phyloP scores from a whole-genome alignment of 2,797 vertebrate genomes.

The Delichon dasypus region DNA sequence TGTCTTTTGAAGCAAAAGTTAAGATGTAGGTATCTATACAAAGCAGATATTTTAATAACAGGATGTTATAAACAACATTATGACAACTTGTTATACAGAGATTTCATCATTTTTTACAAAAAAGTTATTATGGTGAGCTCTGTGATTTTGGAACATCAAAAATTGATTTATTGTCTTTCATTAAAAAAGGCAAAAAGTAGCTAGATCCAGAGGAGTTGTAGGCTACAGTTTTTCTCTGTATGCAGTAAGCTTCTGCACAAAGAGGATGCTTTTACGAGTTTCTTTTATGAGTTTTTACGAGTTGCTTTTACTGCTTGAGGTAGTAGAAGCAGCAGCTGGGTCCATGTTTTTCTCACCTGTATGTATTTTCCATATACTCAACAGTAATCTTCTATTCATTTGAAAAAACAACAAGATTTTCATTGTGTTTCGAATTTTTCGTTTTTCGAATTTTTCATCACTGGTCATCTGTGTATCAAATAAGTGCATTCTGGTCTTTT shows the following conservation, averaged over 20 bases:
- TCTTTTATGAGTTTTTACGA: not conserved
- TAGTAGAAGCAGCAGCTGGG: not conserved
- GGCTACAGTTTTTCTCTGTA: not conserved
- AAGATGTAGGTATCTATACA: not conserved
- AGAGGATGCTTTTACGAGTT: not conserved
- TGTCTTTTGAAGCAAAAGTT: not conserved
- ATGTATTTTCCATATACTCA: not conserved
- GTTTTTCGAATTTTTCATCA: not conserved
- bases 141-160: not conserved
- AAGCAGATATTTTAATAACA: not conserved
- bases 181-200: fast-evolving
- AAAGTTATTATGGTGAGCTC: not conserved
- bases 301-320: not conserved
- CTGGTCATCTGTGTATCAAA: not conserved
- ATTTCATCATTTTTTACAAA: not conserved
- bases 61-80: not conserved
- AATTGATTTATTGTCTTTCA: not conserved
- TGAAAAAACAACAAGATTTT: not conserved
- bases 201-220: not conserved
- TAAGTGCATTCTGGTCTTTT: not conserved
- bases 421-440: not conserved
- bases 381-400: not conserved
- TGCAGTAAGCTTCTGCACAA: not conserved
- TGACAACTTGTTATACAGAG: not conserved
- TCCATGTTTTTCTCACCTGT: not conserved